phyloP scores from a whole-genome alignment of 1,140 invertebrate species.

The Brachionus koreanus region DNA sequence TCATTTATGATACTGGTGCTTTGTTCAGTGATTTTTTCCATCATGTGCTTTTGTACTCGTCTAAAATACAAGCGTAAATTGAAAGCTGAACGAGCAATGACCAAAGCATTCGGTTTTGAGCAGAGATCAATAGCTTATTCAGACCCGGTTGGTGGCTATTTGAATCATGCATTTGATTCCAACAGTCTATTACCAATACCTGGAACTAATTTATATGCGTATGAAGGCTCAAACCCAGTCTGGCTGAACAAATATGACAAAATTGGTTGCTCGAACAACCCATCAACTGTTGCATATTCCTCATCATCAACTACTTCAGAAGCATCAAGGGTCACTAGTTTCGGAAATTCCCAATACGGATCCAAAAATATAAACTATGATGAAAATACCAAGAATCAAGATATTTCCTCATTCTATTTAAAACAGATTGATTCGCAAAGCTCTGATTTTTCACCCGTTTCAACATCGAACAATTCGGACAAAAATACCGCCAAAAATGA shows the following conservation, averaged over 20 bases:
- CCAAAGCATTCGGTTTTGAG: slow-evolving; percentile 39
- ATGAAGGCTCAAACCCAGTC: slow-evolving; percentile 37
- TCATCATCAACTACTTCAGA: slow-evolving; percentile 27
- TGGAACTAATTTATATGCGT: slow-evolving; percentile 35
- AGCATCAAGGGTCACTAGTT: background rate
- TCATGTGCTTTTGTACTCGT: background rate
- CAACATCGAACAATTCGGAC: slow-evolving; percentile 17
- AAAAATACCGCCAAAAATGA: slow-evolving; percentile 4
- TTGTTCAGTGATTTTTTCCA: background rate
- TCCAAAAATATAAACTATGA: background rate
- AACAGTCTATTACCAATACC: slow-evolving; percentile 40
- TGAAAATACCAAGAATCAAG: background rate
- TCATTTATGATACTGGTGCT: background rate
- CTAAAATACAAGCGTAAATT: slow-evolving; percentile 34
- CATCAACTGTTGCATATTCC: background rate
- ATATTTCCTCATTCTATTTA: slow-evolving; percentile 26
- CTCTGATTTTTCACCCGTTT: background rate
- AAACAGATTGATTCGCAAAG: slow-evolving; percentile 25
- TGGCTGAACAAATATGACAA: slow-evolving; percentile 43
- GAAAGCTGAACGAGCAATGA: slow-evolving; percentile 30
- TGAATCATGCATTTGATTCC: slow-evolving; percentile 35
- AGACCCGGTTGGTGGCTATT: background rate
- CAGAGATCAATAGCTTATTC: slow-evolving; percentile 5
- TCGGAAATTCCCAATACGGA: background rate
- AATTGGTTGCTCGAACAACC: background rate